Percentiles rank a stretch among this genome's conserved stretches.
Conservation (phyloP, 2,888 invertebrate genomes). For the Acronicta leporina region DNA sequence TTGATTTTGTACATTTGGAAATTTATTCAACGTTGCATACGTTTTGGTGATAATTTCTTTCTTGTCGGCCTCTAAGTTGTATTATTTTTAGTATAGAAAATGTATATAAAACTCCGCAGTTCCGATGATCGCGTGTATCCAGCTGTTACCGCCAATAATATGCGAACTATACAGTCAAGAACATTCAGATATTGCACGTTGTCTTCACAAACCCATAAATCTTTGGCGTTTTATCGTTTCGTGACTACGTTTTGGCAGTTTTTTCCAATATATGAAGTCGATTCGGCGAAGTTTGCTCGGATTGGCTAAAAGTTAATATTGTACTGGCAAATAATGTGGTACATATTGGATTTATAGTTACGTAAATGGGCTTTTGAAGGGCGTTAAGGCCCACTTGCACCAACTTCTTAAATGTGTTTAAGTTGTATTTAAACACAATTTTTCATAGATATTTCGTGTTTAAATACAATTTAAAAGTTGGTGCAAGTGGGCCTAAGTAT, state of each 20-base stretch:
- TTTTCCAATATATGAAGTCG: constrained; percentile 56
- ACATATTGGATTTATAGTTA: constrained; percentile 3
- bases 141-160: constrained; percentile 42
- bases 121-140: constrained; percentile 30
- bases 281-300: constrained; percentile 35
- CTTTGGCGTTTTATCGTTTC: constrained; percentile 49
- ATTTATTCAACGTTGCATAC: too few relatives aligned
- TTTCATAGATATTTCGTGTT: too few relatives aligned
- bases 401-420: too few relatives aligned
- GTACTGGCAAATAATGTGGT: constrained; percentile 25
- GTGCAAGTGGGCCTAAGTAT: too few relatives aligned
- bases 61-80: neutral
- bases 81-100: neutral
- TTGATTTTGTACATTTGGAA: too few relatives aligned
- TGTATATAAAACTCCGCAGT: constrained; percentile 4
- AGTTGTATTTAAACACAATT: too few relatives aligned
- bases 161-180: constrained; percentile 37
- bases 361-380: neutral
- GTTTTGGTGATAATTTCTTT: too few relatives aligned
- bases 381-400: too few relatives aligned
- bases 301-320: constrained; percentile 42
- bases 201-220: constrained; percentile 54
- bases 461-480: too few relatives aligned
- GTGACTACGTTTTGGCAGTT: constrained; percentile 55
- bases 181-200: constrained; percentile 53